Conservation (phyloP, 2,888 invertebrate species). For the Apodemia duryi region DNA sequence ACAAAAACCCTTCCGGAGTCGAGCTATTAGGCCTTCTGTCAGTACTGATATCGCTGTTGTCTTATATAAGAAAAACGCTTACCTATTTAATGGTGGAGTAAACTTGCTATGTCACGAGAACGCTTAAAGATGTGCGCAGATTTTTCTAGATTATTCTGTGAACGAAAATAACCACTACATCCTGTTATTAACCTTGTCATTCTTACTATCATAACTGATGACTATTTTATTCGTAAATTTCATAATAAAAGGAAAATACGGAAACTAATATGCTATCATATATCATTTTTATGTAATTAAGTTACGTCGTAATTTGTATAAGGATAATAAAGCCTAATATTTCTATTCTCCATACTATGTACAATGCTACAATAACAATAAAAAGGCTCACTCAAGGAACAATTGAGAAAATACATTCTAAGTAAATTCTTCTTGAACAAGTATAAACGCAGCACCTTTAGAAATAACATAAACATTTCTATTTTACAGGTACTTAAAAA, state of each 20-base stretch:
- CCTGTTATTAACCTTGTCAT: no score
- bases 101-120: no score
- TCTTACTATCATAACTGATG: no score
- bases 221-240: no score
- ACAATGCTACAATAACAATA: constrained; percentile 7
- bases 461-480: constrained; percentile 27
- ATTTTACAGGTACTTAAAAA: constrained; percentile 47
- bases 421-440: constrained; percentile 12
- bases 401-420: constrained; percentile 9
- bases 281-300: not conserved
- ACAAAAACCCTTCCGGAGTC: no score
- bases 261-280: not conserved
- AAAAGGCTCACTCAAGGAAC: constrained; percentile 7
- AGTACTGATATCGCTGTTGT: no score
- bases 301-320: not conserved
- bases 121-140: no score
- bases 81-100: no score
- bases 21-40: no score
- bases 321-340: constrained; percentile 2
- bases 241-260: not conserved
- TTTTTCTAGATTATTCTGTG: no score
- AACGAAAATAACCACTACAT: no score
- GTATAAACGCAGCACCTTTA: constrained; percentile 13
- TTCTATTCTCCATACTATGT: not conserved
- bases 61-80: no score